Percentiles rank a stretch among this genome's conserved stretches.
phyloP scores from a whole-genome alignment of 2,113 vertebrate genomes.

The Chamaea fasciata region DNA sequence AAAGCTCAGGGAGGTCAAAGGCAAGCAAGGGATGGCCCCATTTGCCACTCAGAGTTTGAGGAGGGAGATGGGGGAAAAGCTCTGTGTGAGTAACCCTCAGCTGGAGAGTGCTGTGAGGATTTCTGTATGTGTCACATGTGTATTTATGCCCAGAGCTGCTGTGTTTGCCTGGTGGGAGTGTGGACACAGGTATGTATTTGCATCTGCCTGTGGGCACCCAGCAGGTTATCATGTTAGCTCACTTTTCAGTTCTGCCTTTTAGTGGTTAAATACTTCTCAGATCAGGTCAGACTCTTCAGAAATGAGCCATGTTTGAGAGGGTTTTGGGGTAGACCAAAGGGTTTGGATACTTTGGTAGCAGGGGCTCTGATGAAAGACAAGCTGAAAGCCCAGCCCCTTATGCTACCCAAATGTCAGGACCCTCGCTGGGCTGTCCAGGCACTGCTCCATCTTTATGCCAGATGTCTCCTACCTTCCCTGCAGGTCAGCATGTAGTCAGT shows the following conservation, averaged over 20 bases:
- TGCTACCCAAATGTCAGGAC: neutral
- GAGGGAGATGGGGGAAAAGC: neutral
- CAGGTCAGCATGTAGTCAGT: neutral
- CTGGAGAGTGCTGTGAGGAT: neutral
- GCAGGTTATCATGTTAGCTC: neutral
- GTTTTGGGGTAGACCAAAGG: neutral
- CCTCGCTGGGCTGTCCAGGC: neutral
- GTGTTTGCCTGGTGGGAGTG: neutral
- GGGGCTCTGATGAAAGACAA: neutral
- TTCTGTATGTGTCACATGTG: accelerated
- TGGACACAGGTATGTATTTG: neutral
- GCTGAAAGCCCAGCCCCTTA: accelerated
- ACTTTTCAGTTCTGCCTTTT: neutral
- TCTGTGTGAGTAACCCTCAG: neutral
- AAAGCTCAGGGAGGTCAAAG: neutral
- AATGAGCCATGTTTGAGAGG: neutral
- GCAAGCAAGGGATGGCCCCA: neutral
- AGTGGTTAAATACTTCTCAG: neutral
- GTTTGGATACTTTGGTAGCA: neutral
- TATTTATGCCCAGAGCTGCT: neutral
- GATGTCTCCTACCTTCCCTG: neutral
- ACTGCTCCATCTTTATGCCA: neutral
- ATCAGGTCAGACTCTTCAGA: neutral
- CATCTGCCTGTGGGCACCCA: neutral
- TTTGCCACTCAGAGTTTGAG: neutral